Evolutionary conservation across 2,113 vertebrate genomes (phyloP).

Genomic region (Toxotes chatareus): DNA sequence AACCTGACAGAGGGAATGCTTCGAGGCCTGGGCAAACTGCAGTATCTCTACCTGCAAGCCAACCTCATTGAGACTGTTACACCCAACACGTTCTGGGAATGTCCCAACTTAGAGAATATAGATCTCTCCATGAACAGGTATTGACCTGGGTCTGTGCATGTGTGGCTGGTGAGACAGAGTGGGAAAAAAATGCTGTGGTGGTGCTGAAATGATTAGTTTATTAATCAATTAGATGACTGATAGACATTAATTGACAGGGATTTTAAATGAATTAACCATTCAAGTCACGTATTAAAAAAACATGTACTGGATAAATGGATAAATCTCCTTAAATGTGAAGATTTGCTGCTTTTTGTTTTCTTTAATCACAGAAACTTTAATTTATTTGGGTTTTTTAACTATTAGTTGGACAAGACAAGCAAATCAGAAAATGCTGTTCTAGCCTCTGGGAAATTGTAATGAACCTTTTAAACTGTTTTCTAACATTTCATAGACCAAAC

Average conservation of each 20-base stretch:
- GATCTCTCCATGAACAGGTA: constrained; percentile 98
- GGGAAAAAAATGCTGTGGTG: not conserved
- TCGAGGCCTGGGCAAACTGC: constrained; percentile 94
- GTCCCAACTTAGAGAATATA: constrained; percentile 95
- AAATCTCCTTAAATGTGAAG: not conserved
- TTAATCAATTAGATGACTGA: not conserved
- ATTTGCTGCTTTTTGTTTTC: not conserved
- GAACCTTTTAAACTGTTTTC: not conserved
- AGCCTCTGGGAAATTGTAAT: not conserved
- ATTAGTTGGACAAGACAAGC: not conserved
- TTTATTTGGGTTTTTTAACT: not conserved
- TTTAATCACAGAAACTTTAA: not conserved
- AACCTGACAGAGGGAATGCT: constrained; percentile 97
- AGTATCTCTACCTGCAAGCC: constrained; percentile 99
- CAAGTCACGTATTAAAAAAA: not conserved
- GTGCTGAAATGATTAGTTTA: not conserved
- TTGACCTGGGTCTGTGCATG: not conserved
- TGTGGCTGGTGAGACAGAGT: not conserved
- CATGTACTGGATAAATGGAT: not conserved
- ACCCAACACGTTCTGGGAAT: constrained; percentile 97
- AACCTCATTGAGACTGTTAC: constrained; percentile 96
- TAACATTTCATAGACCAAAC: not conserved
- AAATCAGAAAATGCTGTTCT: not conserved
- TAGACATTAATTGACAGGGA: not conserved
- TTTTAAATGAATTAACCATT: not conserved